A percentile compares a stretch with the other conserved stretches of the same genome.
phyloP scores from a whole-genome alignment of 1,140 invertebrate species.

The Drosophila sucinea region DNA sequence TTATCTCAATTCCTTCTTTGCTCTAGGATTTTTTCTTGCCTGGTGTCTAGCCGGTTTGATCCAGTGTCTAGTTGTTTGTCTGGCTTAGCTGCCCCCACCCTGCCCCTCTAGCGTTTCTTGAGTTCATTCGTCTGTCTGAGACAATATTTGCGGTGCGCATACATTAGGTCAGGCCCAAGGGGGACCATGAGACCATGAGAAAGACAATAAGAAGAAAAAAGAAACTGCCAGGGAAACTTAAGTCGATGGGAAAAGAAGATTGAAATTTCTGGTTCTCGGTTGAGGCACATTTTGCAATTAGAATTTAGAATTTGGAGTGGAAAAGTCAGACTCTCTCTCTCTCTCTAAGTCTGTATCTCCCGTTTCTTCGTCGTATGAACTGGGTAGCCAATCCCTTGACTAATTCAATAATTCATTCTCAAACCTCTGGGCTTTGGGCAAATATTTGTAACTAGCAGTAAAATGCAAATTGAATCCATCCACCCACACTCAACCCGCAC shows the following conservation, averaged over 20 bases:
- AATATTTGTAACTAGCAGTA: slow-evolving; percentile 75
- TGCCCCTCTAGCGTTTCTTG: slow-evolving; percentile 29
- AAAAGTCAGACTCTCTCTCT: neutral
- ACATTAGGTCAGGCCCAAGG: slow-evolving; percentile 54
- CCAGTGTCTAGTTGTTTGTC: slow-evolving; percentile 50
- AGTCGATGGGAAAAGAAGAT: slow-evolving; percentile 9
- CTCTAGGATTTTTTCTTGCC: slow-evolving; percentile 6
- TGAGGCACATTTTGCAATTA: neutral
- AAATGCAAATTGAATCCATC: slow-evolving; percentile 76
- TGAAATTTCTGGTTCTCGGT: slow-evolving; percentile 1
- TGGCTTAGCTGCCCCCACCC: slow-evolving; percentile 45
- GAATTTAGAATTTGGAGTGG: neutral
- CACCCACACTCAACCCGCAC: slow-evolving; percentile 26
- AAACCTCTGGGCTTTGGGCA: slow-evolving; percentile 28
- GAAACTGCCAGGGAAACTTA: neutral
- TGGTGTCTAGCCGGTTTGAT: slow-evolving; percentile 44
- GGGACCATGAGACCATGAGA: slow-evolving; percentile 25
- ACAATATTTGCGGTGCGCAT: slow-evolving; percentile 78
- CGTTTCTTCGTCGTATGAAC: neutral
- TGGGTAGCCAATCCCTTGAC: slow-evolving; percentile 43
- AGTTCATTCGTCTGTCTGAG: slow-evolving; percentile 69
- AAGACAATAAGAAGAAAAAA: neutral
- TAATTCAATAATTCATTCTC: slow-evolving; percentile 69
- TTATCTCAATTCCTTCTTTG: slow-evolving; percentile 33
- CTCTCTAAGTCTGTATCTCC: neutral